Base-by-base conservation (phyloP, 2,113 vertebrate genomes). In the Colistium nudipinnis region DNA sequence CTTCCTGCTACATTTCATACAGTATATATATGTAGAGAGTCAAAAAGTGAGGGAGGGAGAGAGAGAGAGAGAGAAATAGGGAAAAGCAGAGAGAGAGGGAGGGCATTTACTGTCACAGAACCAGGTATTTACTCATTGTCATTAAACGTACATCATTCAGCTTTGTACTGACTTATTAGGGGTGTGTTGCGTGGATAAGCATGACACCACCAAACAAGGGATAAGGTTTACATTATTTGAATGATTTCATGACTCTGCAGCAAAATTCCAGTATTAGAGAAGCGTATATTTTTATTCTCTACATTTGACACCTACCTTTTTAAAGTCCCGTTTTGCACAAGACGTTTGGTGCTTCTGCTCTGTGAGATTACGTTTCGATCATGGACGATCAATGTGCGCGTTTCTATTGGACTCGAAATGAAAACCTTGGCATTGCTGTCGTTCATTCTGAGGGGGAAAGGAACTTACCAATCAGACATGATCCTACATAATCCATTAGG, bases 401-500 rank as follows among this genome's bases (percentile, higher is more conserved):
- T 70, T 28, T 77, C 57, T 74, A 27, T 67, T 62, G 65, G 60
- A 33, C 24, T 62, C 44, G 59, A 78, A 84, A 83, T 85, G 75
- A 74, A 31, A 70, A 17, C 44, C 45, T 35, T 57, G 60, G 76
- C 44, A n/a, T n/a, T 27, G 25, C 16, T 63, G 49, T 71, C 78
- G n/a, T 22, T 22, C 6, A 20, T 73, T 61, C 41, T 62, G 35
- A 55, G n/a, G 53, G 72, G 81, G 52, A 76, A 79, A 64, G 64
- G 82, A 78, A 93, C 91, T 93, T 92, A 93, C 90, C 88, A 80
- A 90, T 72, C 20, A 70, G 39, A 78, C 49, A 45, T 78, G 85
- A 84, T 71, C 85, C 81, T 51, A 84, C 52, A 74, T 6, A 53
- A 57, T 77, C 85, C 85, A 70, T 62, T 82, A 83, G 81, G 85